Evolutionary conservation across 2,797 vertebrate genomes (phyloP).

Genomic region (Pagetopsis macropterus): DNA sequence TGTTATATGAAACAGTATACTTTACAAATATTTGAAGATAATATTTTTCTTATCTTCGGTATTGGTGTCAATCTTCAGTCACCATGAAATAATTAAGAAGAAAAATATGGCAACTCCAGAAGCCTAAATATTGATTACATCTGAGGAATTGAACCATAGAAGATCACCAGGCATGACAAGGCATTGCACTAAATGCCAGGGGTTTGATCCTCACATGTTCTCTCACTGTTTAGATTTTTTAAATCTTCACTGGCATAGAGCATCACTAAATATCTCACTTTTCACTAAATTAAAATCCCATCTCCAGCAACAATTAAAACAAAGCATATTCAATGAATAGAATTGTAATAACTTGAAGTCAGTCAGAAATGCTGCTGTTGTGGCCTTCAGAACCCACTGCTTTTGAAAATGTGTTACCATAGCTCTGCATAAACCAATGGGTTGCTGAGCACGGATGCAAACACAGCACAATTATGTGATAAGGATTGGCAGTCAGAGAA

Average conservation of each 20-base stretch:
- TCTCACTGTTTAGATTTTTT: constrained; percentile 7
- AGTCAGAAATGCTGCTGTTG: constrained; percentile 8
- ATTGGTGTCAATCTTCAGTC: constrained; percentile 9
- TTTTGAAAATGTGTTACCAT: constrained; percentile 1
- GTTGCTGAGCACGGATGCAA: constrained; percentile 32
- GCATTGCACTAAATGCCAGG: constrained; percentile 18
- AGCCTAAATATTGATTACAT: constrained; percentile 43
- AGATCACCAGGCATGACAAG: constrained; percentile 36
- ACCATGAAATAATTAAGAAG: constrained; percentile 5
- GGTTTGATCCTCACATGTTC: constrained; percentile 26
- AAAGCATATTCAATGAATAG: not conserved
- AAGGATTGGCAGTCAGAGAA: constrained; percentile 19
- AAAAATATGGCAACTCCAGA: constrained; percentile 27
- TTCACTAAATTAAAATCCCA: constrained; percentile 19
- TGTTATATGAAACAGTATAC: no score
- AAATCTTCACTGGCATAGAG: constrained; percentile 1
- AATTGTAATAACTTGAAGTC: not conserved
- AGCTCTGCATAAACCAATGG: constrained; percentile 21
- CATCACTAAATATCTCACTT: constrained; percentile 4
- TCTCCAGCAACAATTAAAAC: constrained; percentile 14
- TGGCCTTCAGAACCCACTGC: constrained; percentile 7
- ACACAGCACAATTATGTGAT: constrained; percentile 37
- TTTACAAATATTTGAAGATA: not conserved
- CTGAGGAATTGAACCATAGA: constrained; percentile 29
- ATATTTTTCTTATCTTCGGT: constrained; percentile 2